phyloP scores from a whole-genome alignment of 2,888 invertebrate genomes.

The Pollenia labialis region DNA sequence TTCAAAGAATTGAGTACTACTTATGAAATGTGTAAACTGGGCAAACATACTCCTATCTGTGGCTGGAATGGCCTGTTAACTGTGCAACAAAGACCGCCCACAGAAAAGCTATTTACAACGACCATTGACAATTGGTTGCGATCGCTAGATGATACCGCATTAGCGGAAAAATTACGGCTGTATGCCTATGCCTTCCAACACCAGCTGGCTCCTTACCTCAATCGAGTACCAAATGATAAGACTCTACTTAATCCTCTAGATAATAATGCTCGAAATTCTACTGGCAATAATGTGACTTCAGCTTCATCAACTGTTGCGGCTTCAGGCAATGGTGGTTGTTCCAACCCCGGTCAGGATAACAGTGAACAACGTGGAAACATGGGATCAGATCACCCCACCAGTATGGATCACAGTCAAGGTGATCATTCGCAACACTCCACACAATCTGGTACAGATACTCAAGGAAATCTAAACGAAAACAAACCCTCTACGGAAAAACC shows the following conservation, averaged over 20 bases:
- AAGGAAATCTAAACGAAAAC: constrained; percentile 59
- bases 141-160: constrained; percentile 90
- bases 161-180: constrained; percentile 92
- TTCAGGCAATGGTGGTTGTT: constrained; percentile 57
- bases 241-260: constrained; percentile 89
- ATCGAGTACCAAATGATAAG: constrained; percentile 90
- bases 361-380: constrained; percentile 68
- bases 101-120: constrained; percentile 70
- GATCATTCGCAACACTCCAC: constrained; percentile 72
- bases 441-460: constrained; percentile 61
- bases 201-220: constrained; percentile 90
- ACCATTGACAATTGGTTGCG: constrained; percentile 95
- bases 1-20: constrained; percentile 96
- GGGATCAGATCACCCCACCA: constrained; percentile 64
- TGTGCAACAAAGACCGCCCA: constrained; percentile 86
- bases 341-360: constrained; percentile 44
- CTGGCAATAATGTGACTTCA: constrained; percentile 34
- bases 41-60: constrained; percentile 95
- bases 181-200: constrained; percentile 93
- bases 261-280: constrained; percentile 67
- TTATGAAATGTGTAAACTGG: constrained; percentile 97
- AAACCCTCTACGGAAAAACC: constrained; percentile 76
- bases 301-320: constrained; percentile 74
- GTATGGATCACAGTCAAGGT: constrained; percentile 73
- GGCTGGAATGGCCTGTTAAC: constrained; percentile 94